These are phyloP conservation scores for Anas flavirostris DNA, from an alignment of 2,797 vertebrate genomes.

Conservation along the genomic window DNA sequence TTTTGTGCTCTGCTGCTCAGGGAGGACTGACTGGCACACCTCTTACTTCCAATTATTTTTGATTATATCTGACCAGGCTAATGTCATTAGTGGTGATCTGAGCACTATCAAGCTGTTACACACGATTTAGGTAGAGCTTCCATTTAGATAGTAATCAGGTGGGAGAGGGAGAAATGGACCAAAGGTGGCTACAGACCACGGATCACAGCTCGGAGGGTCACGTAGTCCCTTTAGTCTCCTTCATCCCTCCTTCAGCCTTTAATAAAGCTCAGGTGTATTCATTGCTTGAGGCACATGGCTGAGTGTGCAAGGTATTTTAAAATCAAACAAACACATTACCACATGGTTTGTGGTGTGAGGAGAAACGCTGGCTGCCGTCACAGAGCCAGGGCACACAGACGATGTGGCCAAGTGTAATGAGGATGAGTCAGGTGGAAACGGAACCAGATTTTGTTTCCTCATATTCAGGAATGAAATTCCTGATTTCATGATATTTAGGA, in stretches of 20 bases:
- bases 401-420: not conserved
- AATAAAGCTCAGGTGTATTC: conserved; percentile 6
- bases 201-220: not conserved
- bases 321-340: not conserved
- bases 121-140: not conserved
- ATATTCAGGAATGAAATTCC: not conserved
- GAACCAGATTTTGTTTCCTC: not conserved
- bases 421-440: fast-evolving
- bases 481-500: not conserved
- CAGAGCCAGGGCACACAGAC: not conserved
- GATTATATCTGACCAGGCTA: not conserved
- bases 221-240: not conserved
- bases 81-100: not conserved
- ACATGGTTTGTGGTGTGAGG: not conserved
- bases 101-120: not conserved
- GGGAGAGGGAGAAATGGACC: not conserved
- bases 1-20: not conserved
- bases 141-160: not conserved
- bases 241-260: not conserved
- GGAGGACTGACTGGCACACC: not conserved
- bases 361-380: not conserved
- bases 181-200: not conserved
- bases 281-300: not conserved
- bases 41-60: not conserved
- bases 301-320: not conserved